phyloP scores from a whole-genome alignment of 1,140 invertebrate species.

The Diplogasteroides magnus region DNA sequence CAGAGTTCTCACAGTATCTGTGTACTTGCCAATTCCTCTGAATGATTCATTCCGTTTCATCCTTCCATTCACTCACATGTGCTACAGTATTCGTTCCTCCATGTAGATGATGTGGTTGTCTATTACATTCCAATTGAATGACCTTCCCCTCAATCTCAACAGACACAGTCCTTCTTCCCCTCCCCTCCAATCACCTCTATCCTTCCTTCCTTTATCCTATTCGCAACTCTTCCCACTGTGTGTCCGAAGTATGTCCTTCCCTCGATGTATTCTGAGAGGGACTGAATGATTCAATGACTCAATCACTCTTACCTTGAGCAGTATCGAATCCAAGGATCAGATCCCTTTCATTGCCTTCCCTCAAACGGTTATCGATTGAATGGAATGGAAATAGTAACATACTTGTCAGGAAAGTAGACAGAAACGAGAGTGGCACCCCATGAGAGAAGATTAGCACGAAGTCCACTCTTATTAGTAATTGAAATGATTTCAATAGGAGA shows the following conservation, averaged over 20 bases:
- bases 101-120: background rate
- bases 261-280: slow-evolving; percentile 43
- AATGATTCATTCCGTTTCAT: background rate
- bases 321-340: background rate
- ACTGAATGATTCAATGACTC: no score
- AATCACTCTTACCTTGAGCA: background rate
- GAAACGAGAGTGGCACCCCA: slow-evolving; percentile 23
- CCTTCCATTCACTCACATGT: background rate
- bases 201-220: slow-evolving; percentile 2
- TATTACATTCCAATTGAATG: background rate
- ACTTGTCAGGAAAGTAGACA: slow-evolving; percentile 34
- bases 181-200: slow-evolving; percentile 4
- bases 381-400: no score
- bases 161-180: no score
- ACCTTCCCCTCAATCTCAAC: no score
- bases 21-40: background rate
- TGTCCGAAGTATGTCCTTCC: slow-evolving; percentile 46
- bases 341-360: background rate
- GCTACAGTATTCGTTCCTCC: slow-evolving; percentile 10
- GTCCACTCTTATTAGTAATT: slow-evolving; percentile 2
- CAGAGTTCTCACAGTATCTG: background rate
- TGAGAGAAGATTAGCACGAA: slow-evolving; percentile 26
- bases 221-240: slow-evolving; percentile 1
- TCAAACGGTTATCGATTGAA: no score
- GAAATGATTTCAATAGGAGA: background rate